Conservation (phyloP, 2,113 vertebrate species). For the Pelecanus crispus region DNA sequence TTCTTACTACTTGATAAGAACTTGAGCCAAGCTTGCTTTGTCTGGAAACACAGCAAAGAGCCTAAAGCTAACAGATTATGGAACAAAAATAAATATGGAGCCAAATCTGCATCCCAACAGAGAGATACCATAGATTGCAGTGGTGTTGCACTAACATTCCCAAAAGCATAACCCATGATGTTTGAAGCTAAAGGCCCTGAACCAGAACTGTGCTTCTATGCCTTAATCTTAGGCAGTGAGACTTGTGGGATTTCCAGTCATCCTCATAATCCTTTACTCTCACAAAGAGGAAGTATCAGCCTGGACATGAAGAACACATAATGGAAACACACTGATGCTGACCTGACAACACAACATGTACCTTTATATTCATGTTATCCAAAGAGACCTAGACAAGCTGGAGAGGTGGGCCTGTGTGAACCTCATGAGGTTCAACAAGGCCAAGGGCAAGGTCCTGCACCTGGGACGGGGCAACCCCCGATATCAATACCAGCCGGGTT, state of each 20-base stretch:
- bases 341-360: neutral
- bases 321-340: neutral
- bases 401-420: no score
- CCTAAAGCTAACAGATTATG: neutral
- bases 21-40: neutral
- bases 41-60: neutral
- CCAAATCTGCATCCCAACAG: neutral
- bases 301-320: accelerated
- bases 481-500: no score
- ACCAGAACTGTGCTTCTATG: neutral
- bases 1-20: neutral
- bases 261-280: neutral
- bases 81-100: neutral
- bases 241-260: neutral
- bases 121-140: neutral
- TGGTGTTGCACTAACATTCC: neutral
- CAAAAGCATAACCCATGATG: neutral
- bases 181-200: neutral
- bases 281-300: neutral
- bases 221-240: neutral
- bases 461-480: no score
- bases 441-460: no score
- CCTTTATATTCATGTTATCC: neutral
- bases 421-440: no score
- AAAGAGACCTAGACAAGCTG: no score